Conservation (phyloP, 2,113 vertebrate genomes). For the Choloepus hoffmanni region DNA sequence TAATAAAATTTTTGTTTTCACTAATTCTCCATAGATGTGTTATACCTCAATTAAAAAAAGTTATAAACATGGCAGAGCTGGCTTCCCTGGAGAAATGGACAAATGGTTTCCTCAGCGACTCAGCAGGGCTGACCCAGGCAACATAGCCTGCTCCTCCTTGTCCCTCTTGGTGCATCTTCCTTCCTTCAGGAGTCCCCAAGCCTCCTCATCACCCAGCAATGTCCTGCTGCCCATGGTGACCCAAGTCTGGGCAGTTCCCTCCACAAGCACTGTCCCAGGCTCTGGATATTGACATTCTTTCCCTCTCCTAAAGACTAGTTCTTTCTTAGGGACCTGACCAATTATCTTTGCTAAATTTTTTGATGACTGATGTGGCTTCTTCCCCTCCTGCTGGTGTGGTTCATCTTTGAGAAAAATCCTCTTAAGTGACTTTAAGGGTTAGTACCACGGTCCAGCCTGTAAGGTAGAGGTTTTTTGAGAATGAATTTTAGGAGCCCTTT, state of each 20-base stretch:
- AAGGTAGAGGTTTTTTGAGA: background rate
- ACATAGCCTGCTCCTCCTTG: background rate
- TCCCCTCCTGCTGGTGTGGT: background rate
- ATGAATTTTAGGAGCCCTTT: background rate
- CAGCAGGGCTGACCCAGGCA: background rate
- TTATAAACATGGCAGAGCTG: background rate
- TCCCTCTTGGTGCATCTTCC: background rate
- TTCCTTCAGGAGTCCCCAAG: background rate
- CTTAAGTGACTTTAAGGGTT: conserved; percentile 9
- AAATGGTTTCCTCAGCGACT: background rate
- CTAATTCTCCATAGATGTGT: background rate
- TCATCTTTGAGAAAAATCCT: background rate
- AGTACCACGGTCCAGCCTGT: background rate
- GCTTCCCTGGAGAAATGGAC: background rate
- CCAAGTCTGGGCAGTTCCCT: background rate
- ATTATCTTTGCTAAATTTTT: conserved; percentile 30
- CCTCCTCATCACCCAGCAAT: background rate
- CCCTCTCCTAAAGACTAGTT: background rate
- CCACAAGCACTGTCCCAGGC: background rate
- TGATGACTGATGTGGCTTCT: background rate
- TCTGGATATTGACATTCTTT: background rate
- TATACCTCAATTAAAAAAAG: background rate
- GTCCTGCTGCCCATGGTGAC: background rate
- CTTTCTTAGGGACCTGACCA: conserved; percentile 8
- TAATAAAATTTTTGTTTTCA: conserved; percentile 37